Conservation (phyloP, 2,113 vertebrate genomes). For the Trichechus manatus region DNA sequence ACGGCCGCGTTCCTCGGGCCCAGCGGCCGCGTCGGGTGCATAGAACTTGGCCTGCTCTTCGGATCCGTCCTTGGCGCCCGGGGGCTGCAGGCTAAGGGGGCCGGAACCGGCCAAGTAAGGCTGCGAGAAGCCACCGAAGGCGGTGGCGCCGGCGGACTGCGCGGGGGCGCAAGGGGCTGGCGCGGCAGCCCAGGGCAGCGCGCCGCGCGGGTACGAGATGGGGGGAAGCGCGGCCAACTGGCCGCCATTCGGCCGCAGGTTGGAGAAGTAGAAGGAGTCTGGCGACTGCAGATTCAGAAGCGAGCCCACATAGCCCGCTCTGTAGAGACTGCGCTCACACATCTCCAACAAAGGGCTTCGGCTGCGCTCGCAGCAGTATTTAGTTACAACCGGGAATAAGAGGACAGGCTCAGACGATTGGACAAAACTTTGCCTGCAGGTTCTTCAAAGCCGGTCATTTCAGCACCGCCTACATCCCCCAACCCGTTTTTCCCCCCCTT, state of each 20-base stretch:
- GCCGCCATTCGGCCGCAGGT: constrained; percentile 94
- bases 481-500: constrained; percentile 76
- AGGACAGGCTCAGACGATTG: constrained; percentile 89
- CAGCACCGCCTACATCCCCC: constrained; percentile 88
- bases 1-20: constrained; percentile 89
- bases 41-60: constrained; percentile 92
- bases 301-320: constrained; percentile 95
- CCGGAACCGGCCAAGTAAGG: constrained; percentile 92
- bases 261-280: constrained; percentile 96
- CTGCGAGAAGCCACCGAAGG: constrained; percentile 90
- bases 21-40: constrained; percentile 88
- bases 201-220: constrained; percentile 93
- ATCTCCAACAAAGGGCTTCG: constrained; percentile 95
- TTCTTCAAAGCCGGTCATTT: constrained; percentile 90
- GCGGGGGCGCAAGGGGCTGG: constrained; percentile 90
- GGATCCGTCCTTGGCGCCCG: constrained; percentile 89
- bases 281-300: constrained; percentile 94
- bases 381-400: constrained; percentile 95
- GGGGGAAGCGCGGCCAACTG: constrained; percentile 94
- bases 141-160: constrained; percentile 91
- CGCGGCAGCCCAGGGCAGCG: constrained; percentile 94
- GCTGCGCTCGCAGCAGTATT: constrained; percentile 91
- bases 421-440: constrained; percentile 90
- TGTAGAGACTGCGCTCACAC: constrained; percentile 97
- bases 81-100: constrained; percentile 87